Evolutionary conservation across 2,888 invertebrate species (phyloP), one percentile per base, ranked within the genome.

Genomic region (Brenthis daphne): DNA sequence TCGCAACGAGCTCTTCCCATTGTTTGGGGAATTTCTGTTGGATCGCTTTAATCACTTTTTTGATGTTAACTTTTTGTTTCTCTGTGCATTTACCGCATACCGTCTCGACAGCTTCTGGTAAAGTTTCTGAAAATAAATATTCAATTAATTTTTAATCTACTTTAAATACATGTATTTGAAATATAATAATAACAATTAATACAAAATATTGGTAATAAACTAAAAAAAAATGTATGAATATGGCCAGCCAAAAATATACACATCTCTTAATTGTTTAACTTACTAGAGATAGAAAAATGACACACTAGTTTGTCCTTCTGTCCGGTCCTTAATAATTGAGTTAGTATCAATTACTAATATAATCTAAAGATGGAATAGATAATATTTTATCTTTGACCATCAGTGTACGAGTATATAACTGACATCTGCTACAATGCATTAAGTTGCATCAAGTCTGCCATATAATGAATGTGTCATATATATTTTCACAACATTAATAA

Each of bases 21-120:
- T 94, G 90, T 0, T 94, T 93, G 0, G 94, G 93, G 80, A 95
- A 95, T 65, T 95, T 94, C 72, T 95, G 92, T 73, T 95, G 94
- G 75, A 97, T 93, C 70, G 92, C 95, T 64, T 94, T 94, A 73
- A 96, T 94, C 6, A 96, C 95, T 80, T 95, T 95, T 77, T 79
- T 84, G 73, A 92, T 87, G 70, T 95, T 95, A 70, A 78, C 81
- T 80, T 94, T 95, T 82, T 96, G 96, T 76, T 94, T 95, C 20
- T 94, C 94, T 12, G 94, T 94, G 80, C 96, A 96, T 85, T 95
- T 96, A 37, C 82, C 89, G 83, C 96, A 96, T 43, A 94, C 93
- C 0, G 95, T 95, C 78, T 93, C 92, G 67, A 96, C 93, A 0
- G 96, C 95, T 77, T 96, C 96, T 0, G 96, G 96, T 64, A 96